A percentile compares a stretch with the other conserved stretches of the same genome.
Evolutionary conservation across 2,113 vertebrate genomes (phyloP).

Genomic region (Theristicus caerulescens): DNA sequence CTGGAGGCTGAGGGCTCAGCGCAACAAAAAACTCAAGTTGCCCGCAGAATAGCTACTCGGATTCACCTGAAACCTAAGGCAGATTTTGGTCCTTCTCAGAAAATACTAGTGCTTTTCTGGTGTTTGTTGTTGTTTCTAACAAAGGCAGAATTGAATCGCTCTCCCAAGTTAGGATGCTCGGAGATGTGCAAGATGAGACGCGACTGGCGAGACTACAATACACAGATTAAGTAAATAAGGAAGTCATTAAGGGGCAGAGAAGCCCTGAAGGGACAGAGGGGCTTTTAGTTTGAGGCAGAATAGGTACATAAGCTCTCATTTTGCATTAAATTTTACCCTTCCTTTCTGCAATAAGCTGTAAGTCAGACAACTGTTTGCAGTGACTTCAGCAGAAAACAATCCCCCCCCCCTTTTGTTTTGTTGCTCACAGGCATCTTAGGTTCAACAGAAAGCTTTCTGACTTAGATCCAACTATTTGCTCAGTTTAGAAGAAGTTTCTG

Average conservation of each 20-base stretch:
- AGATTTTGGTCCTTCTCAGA: background rate
- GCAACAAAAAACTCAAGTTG: background rate
- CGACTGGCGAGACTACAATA: background rate
- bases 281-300: background rate
- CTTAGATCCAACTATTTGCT: slow-evolving; percentile 40
- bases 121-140: background rate
- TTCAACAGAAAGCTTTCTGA: slow-evolving; percentile 27
- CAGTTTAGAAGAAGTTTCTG: slow-evolving; percentile 7
- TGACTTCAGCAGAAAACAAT: background rate
- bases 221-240: background rate
- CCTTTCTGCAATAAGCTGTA: background rate
- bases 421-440: background rate
- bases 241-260: background rate
- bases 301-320: background rate
- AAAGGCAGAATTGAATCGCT: background rate
- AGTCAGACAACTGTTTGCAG: background rate
- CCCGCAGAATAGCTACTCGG: background rate
- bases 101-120: background rate
- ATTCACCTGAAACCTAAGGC: background rate
- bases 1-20: background rate
- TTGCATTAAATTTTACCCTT: background rate
- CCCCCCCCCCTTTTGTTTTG: background rate
- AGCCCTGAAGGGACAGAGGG: background rate
- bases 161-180: background rate
- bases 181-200: background rate